Conservation (phyloP, 2,113 vertebrate species). For the Neotoma lepida region DNA sequence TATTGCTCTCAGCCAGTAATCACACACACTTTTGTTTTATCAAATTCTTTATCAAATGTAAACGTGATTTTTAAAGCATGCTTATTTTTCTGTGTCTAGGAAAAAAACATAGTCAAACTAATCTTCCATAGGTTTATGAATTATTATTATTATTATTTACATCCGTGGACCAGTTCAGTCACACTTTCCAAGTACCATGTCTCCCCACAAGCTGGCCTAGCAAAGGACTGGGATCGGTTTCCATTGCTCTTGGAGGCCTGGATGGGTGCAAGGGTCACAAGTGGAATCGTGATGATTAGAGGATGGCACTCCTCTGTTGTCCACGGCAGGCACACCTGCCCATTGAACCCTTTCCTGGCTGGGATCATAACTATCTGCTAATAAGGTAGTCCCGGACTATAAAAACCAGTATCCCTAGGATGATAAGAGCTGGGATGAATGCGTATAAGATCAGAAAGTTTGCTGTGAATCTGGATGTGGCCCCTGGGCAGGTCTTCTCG, state of each 20-base stretch:
- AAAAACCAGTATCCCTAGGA: conserved; percentile 91
- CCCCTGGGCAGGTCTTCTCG: conserved; percentile 89
- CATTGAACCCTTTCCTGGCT: background rate
- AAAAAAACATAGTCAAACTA: conserved; percentile 2
- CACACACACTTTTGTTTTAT: background rate
- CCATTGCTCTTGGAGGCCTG: background rate
- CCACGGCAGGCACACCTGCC: background rate
- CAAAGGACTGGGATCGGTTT: background rate
- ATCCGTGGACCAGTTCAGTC: conserved; percentile 24
- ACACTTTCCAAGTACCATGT: conserved; percentile 6
- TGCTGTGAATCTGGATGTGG: conserved; percentile 86
- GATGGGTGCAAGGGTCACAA: background rate
- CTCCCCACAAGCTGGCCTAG: background rate
- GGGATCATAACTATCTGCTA: conserved; percentile 82
- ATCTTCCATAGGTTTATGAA: conserved; percentile 42
- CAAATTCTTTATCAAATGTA: conserved; percentile 27
- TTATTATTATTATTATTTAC: conserved; percentile 53
- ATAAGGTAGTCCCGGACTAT: conserved; percentile 90
- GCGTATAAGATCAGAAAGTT: conserved; percentile 93
- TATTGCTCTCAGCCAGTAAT: background rate
- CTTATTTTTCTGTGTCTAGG: conserved; percentile 53
- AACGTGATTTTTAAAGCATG: conserved; percentile 32
- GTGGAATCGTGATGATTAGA: background rate
- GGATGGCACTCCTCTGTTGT: background rate
- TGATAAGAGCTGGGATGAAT: conserved; percentile 91